Evolutionary conservation across 2,888 invertebrate genomes (phyloP), one percentile per base, ranked within the genome.

Genomic region (Tupiocoris notatus): DNA sequence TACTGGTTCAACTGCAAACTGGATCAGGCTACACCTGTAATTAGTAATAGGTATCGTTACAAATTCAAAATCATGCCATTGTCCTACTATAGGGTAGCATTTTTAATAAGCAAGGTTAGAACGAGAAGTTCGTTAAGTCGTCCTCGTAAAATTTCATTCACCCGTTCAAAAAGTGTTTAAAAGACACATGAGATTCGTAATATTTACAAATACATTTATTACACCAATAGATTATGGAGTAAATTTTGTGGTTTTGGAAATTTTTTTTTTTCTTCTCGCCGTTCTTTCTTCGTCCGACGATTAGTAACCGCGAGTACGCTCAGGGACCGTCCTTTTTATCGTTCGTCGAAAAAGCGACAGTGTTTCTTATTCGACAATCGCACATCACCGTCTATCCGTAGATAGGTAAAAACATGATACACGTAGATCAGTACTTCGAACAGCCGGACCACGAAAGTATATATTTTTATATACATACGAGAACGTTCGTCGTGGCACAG

Each of bases 201-300:
- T 73, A 73, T 73, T 62, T 73, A 73, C 73, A 73, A 25, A 7
- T 73, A 73, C 63, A 62, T 73, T 73, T 21, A 73, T 61, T 73
- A 73, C 71, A 73, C 63, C 62, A 63, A 73, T 73, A 16, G 73
- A 62, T 73, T 62, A 73, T 54, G 63, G 73, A 54, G 73, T 62
- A 73, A 39, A 57, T 73, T 39, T 62, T 12, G 39, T 39, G 39
- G n/a, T 65, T 65, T 9, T 65, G 17, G 23, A 16, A 7, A 66
- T 23, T 9, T 64, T 64, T 64, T 21, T 23, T 22, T 64, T 64
- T 23, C 2, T 61, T 61, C 3, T n/a, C 21, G 1, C 39, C 39
- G 39, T 39, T 39, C 6, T 39, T 39, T 39, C 39, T 39, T 39
- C 39, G 12, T n/a, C n/a, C 3, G 39, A 39, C 39, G 39, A 3